Evolutionary conservation across 2,113 vertebrate species (phyloP), one percentile per base, ranked within the genome.

Genomic region (Podarcis muralis): DNA sequence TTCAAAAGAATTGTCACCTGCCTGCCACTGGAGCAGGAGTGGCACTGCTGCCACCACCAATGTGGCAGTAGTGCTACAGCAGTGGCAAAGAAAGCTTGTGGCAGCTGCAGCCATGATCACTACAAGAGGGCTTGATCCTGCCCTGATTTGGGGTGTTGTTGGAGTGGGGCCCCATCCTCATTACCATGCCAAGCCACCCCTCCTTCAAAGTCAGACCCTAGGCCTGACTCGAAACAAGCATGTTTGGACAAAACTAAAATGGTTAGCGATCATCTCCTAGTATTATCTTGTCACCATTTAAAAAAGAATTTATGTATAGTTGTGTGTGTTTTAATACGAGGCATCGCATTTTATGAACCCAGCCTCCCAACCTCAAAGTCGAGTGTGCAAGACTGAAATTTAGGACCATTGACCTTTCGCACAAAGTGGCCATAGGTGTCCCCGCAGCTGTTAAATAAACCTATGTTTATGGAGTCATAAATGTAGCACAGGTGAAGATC

Each of bases 401-500:
- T 91, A 94, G 94, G 85, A 92, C 86, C 90, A n/a, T 85, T 94
- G 94, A 96, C 95, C 94, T 95, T 93, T 94, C 88, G 88, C 88
- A 86, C 79, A 23, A 92, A 92, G 79, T 85, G 94, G 87, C 94
- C 90, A 92, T 96, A 93, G 94, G 94, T 92, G 94, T 95, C 95
- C 93, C 92, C 95, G 92, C 96, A 96, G 96, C 95, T 96, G 94
- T 93, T 93, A 94, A 96, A 94, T 95, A 94, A 94, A 94, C 93
- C 87, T 90, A 1, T 92, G 92, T 96, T 96, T 95, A 95, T 93
- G 71, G 94, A 94, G 93, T 91, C 95, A 94, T 95, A 95, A 96
- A 94, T 95, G 96, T 90, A 93, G 92, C 90, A 93, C 92, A 94
- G 95, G 95, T 96, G 96, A 96, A 92, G 94, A 94, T 92, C 90